Evolutionary conservation across 2,888 invertebrate genomes (phyloP).

Genomic region (Sminthurinus aureus): DNA sequence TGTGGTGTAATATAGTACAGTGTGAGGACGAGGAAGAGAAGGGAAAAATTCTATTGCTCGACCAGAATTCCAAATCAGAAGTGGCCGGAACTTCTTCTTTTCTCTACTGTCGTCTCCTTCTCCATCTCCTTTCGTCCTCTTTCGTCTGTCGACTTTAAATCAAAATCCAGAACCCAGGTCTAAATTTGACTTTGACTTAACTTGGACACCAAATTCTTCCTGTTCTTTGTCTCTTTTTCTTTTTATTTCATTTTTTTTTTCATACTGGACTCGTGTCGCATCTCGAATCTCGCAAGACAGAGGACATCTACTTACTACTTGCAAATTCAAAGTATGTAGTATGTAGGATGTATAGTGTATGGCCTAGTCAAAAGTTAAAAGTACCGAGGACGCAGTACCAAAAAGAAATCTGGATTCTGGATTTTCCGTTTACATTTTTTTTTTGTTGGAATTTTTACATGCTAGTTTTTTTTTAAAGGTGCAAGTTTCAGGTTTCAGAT

Average conservation of each 20-base stretch:
- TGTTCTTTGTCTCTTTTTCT: conserved; percentile 11
- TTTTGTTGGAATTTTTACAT: too few relatives aligned
- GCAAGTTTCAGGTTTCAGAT: too few relatives aligned
- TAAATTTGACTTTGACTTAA: background rate
- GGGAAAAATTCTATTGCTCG: conserved; percentile 40
- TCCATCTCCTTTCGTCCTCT: background rate
- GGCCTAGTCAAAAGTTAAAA: too few relatives aligned
- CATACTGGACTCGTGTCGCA: background rate
- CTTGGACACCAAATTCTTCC: background rate
- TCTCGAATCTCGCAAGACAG: conserved; percentile 6
- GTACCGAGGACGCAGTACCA: too few relatives aligned
- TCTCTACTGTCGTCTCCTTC: background rate
- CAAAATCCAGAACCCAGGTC: background rate
- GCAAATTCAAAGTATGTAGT: background rate
- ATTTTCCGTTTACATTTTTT: too few relatives aligned
- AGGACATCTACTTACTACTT: conserved; percentile 11
- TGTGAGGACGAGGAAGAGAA: conserved; percentile 19
- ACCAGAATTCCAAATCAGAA: conserved; percentile 43
- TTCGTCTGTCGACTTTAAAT: background rate
- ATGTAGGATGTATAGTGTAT: too few relatives aligned
- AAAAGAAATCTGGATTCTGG: too few relatives aligned
- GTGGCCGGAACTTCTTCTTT: conserved; percentile 18
- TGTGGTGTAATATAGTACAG: too few relatives aligned
- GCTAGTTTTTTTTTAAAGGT: too few relatives aligned
- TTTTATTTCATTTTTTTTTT: background rate